Evolutionary conservation across 2,113 vertebrate species (phyloP).

Genomic region (Catharus fuscescens): DNA sequence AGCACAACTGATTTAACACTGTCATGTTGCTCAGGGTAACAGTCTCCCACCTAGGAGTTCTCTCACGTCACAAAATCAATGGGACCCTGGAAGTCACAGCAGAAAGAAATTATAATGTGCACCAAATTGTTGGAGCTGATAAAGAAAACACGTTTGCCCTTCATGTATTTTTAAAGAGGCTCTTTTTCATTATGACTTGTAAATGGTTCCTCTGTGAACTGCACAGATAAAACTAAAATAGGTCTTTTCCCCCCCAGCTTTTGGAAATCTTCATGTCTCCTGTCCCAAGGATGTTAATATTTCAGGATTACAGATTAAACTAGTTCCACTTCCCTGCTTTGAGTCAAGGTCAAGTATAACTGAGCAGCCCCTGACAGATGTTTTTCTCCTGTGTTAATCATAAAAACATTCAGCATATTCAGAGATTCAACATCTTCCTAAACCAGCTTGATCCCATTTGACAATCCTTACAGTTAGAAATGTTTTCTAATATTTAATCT

Average conservation of each 20-base stretch:
- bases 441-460: not conserved
- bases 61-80: constrained; percentile 56
- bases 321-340: not conserved
- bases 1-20: constrained; percentile 39
- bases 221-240: constrained; percentile 6
- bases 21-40: constrained; percentile 58
- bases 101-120: constrained; percentile 57
- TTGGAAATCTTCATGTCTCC: not conserved
- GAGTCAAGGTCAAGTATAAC: not conserved
- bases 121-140: constrained; percentile 54
- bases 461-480: not conserved
- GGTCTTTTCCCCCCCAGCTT: fast-evolving
- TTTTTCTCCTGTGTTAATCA: not conserved
- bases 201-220: constrained; percentile 42
- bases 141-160: constrained; percentile 72
- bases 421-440: not conserved
- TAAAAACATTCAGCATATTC: not conserved
- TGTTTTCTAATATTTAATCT: not conserved
- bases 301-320: not conserved
- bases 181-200: constrained; percentile 61
- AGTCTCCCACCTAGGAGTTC: constrained; percentile 47
- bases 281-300: not conserved
- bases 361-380: not conserved
- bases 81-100: constrained; percentile 47
- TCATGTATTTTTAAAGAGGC: constrained; percentile 74